These are phyloP conservation scores for Tapera naevia DNA, from an alignment of 2,797 vertebrate species.

Conservation along the genomic window DNA sequence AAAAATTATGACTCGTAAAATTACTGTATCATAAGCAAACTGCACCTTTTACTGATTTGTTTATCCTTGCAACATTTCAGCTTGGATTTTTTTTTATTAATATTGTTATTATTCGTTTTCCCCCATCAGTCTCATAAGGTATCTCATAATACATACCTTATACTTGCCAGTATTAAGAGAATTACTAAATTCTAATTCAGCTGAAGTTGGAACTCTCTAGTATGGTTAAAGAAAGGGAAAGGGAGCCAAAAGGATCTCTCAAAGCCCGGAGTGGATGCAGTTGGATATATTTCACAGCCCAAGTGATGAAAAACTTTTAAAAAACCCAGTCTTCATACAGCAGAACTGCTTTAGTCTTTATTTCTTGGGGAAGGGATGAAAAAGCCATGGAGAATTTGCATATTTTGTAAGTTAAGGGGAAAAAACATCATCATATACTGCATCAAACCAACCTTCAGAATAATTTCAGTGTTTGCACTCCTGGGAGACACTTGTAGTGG, in stretches of 20 bases:
- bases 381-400: background rate
- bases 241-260: background rate
- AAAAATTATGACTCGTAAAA: conserved; percentile 61
- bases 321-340: background rate
- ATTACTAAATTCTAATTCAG: conserved; percentile 6
- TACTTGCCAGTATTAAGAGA: conserved; percentile 24
- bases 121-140: conserved; percentile 8
- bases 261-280: background rate
- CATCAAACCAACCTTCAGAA: background rate
- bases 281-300: background rate
- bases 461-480: background rate
- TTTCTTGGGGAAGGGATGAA: background rate
- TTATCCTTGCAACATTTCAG: conserved; percentile 33
- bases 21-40: conserved; percentile 47
- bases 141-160: conserved; percentile 27
- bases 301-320: background rate
- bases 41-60: conserved; percentile 53
- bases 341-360: background rate
- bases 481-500: background rate
- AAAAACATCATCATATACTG: background rate
- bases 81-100: conserved; percentile 28
- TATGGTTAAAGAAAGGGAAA: background rate
- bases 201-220: background rate
- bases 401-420: background rate
- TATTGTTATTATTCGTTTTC: conserved; percentile 48